Evolutionary conservation across 2,888 invertebrate species (phyloP).

Genomic region (Adelognathus sp.): DNA sequence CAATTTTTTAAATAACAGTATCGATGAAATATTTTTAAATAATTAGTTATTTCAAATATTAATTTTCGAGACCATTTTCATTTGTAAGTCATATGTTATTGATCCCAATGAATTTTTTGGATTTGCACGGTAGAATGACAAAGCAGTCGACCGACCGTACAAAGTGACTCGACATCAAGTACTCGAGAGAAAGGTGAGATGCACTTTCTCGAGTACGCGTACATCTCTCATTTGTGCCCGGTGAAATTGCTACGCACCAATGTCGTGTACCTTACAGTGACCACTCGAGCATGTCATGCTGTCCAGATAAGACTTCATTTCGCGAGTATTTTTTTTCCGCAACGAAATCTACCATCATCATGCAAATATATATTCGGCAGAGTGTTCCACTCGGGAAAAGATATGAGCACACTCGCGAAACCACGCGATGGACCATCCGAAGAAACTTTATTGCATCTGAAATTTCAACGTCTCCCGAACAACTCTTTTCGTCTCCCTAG

Average conservation of each 20-base stretch:
- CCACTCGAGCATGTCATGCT: not conserved
- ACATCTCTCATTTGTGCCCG: constrained; percentile 20
- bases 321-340: not conserved
- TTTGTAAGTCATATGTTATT: not conserved
- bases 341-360: not conserved
- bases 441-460: not conserved
- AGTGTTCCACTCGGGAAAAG: not conserved
- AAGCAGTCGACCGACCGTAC: not conserved
- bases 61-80: not conserved
- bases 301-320: not conserved
- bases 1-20: too few species aligned
- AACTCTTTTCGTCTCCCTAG: too few species aligned
- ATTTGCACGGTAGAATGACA: not conserved
- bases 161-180: constrained; percentile 5
- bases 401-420: not conserved
- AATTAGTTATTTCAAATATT: not conserved
- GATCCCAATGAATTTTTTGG: not conserved
- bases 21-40: not conserved
- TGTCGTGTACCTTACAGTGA: not conserved
- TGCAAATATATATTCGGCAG: not conserved
- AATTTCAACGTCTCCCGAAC: too few species aligned
- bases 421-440: not conserved
- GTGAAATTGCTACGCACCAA: constrained; percentile 44
- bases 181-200: constrained; percentile 67
- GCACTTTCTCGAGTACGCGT: constrained; percentile 66